Percentiles rank a stretch among this genome's conserved stretches.
Conservation (phyloP, 2,888 invertebrate genomes). For the Acronicta leporina region DNA sequence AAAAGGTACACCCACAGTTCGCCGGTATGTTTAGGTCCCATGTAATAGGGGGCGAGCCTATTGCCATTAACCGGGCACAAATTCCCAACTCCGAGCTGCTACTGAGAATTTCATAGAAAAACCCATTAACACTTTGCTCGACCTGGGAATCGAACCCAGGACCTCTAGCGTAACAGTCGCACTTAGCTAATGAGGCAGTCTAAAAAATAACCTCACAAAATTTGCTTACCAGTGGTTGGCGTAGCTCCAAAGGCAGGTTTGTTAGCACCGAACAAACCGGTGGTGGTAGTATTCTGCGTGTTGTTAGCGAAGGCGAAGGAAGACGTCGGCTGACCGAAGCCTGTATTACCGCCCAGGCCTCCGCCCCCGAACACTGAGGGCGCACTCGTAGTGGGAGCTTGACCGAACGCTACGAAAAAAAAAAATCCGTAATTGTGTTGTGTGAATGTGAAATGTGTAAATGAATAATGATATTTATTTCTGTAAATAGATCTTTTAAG, state of each 20-base stretch:
- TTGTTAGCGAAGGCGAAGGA: conserved; percentile 80
- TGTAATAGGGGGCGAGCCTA: no score
- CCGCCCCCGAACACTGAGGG: conserved; percentile 91
- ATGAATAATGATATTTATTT: no score
- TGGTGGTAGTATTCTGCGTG: conserved; percentile 71
- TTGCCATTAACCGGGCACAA: no score
- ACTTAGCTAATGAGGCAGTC: no score
- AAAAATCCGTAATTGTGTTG: neutral
- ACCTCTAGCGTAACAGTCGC: no score
- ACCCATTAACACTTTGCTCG: no score
- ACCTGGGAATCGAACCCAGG: no score
- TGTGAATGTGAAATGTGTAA: neutral
- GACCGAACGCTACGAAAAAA: conserved; percentile 78
- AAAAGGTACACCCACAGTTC: no score
- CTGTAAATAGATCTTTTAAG: no score
- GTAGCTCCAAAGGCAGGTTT: conserved; percentile 88
- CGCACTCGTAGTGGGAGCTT: conserved; percentile 88
- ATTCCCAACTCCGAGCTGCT: no score
- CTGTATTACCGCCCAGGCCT: conserved; percentile 67
- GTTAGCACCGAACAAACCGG: conserved; percentile 79
- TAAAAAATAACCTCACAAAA: neutral
- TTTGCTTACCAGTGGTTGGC: conserved; percentile 66
- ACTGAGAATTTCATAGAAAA: no score
- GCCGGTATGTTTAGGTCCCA: no score
- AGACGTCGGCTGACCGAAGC: conserved; percentile 68